Evolutionary conservation across 2,888 invertebrate genomes (phyloP).

Genomic region (Zeuzera pyrina): DNA sequence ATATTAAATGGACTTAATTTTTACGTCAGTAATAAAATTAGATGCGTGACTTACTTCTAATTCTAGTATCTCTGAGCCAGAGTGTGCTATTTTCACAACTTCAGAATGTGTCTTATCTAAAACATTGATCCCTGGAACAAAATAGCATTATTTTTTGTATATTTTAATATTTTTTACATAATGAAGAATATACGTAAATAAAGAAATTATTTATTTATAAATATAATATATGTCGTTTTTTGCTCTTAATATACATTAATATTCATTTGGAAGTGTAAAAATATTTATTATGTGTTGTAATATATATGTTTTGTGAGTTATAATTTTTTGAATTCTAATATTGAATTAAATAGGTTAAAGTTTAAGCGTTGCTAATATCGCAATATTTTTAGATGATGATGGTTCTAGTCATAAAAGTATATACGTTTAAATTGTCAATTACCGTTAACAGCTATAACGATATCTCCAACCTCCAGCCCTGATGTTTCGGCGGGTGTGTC

Average conservation of each 20-base stretch:
- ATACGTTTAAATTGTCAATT: slow-evolving; percentile 17
- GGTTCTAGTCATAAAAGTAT: not conserved
- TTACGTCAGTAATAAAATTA: not conserved
- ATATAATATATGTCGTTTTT: slow-evolving; percentile 1
- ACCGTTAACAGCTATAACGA: slow-evolving; percentile 92
- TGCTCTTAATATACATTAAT: too few relatives aligned
- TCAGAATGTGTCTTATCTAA: slow-evolving; percentile 95
- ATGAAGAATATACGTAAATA: not conserved
- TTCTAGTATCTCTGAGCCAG: slow-evolving; percentile 88
- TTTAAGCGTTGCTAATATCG: too few relatives aligned
- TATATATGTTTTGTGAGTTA: too few relatives aligned
- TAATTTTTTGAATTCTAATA: too few relatives aligned
- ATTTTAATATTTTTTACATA: not conserved
- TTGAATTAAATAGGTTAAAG: too few relatives aligned
- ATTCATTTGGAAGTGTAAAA: too few relatives aligned
- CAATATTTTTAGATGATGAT: too few relatives aligned
- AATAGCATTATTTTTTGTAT: slow-evolving; percentile 1
- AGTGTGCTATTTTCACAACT: slow-evolving; percentile 92
- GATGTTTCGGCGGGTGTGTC: slow-evolving; percentile 95
- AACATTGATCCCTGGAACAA: slow-evolving; percentile 80
- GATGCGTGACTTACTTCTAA: slow-evolving; percentile 75
- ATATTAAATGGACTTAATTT: too few relatives aligned
- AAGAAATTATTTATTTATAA: slow-evolving; percentile 9
- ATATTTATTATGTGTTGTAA: too few relatives aligned
- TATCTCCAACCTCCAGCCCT: slow-evolving; percentile 94